Evolutionary conservation across 2,113 vertebrate genomes (phyloP).

Genomic region (Phylloscopus whistleri): DNA sequence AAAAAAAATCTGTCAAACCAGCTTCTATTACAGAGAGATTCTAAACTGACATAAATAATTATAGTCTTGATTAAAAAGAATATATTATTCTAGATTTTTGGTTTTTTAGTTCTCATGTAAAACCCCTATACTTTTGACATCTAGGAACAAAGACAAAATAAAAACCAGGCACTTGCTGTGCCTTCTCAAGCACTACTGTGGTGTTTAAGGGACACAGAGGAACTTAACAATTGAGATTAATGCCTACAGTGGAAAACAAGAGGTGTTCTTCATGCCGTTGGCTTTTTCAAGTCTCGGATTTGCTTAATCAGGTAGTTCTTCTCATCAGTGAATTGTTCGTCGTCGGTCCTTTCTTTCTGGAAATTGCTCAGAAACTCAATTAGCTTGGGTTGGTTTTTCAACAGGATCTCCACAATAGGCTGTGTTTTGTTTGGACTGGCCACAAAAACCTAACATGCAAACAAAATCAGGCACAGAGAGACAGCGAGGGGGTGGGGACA

Average conservation of each 20-base stretch:
- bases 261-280: constrained; percentile 70
- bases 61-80: constrained; percentile 70
- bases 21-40: constrained; percentile 7
- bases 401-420: constrained; percentile 94
- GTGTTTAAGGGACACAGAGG: constrained; percentile 49
- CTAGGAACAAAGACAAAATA: constrained; percentile 67
- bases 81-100: constrained; percentile 68
- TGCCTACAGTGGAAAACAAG: background rate
- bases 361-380: constrained; percentile 97
- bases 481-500: background rate
- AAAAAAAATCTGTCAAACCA: constrained; percentile 1
- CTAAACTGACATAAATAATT: constrained; percentile 69
- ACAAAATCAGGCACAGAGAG: background rate
- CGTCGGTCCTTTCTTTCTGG: constrained; percentile 92
- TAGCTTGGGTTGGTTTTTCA: constrained; percentile 97
- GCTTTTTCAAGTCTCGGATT: constrained; percentile 93
- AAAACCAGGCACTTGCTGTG: constrained; percentile 59
- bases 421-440: constrained; percentile 97
- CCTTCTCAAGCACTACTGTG: constrained; percentile 51
- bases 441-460: constrained; percentile 87
- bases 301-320: constrained; percentile 99
- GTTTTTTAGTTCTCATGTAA: constrained; percentile 63
- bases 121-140: constrained; percentile 58
- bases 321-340: constrained; percentile 96
- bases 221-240: constrained; percentile 5